phyloP scores from a whole-genome alignment of 2,888 invertebrate species.

The Volucella inanis region DNA sequence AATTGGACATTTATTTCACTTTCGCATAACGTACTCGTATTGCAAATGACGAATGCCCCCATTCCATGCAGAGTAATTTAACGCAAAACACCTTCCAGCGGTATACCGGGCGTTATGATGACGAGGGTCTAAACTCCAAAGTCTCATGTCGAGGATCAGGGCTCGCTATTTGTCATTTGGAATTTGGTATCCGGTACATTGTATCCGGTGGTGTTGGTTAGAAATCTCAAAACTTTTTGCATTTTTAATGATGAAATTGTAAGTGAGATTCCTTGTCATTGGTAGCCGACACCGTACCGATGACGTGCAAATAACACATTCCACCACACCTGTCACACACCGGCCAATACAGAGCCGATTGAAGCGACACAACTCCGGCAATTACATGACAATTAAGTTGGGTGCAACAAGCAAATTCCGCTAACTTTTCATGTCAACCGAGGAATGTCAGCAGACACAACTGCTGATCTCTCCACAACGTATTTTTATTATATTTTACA shows the following conservation, averaged over 20 bases:
- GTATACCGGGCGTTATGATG: neutral
- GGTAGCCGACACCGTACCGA: neutral
- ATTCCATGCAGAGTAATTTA: conserved; percentile 29
- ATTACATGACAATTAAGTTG: conserved; percentile 69
- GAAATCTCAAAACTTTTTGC: conserved; percentile 51
- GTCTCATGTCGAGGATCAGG: too few relatives aligned
- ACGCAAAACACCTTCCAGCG: conserved; percentile 55
- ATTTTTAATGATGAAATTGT: conserved; percentile 46
- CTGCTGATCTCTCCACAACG: conserved; percentile 6
- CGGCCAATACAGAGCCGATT: neutral
- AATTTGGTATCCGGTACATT: neutral
- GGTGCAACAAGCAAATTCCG: conserved; percentile 73
- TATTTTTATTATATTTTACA: conserved; percentile 55
- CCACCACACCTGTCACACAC: conserved; percentile 52
- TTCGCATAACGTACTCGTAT: conserved; percentile 31
- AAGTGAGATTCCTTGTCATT: conserved; percentile 53
- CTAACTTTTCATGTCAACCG: conserved; percentile 50
- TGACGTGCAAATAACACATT: conserved; percentile 67
- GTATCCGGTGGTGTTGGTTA: neutral
- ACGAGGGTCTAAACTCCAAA: neutral
- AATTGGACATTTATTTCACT: conserved; percentile 74
- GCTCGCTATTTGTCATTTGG: too few relatives aligned
- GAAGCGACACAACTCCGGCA: conserved; percentile 25
- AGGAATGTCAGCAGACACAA: conserved; percentile 52
- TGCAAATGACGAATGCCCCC: conserved; percentile 18